These are phyloP conservation scores for Cettia cetti DNA, from an alignment of 2,113 vertebrate genomes.

Conservation along the genomic window DNA sequence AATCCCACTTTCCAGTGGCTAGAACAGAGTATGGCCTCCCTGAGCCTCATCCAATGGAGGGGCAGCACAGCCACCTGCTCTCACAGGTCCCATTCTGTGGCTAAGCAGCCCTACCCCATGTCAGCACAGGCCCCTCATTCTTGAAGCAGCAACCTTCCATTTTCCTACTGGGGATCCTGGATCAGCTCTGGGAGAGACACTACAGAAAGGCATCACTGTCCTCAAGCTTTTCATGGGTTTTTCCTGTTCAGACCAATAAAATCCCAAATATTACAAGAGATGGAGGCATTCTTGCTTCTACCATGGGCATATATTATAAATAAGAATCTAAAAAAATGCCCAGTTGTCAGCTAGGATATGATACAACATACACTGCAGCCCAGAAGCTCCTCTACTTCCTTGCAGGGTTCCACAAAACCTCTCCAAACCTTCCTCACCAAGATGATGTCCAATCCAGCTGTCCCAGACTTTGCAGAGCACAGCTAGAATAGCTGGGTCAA, in stretches of 20 bases:
- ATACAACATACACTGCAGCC: neutral
- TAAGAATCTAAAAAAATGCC: neutral
- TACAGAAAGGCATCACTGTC: neutral
- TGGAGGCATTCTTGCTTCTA: neutral
- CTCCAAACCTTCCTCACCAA: neutral
- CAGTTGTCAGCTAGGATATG: neutral
- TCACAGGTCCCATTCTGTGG: neutral
- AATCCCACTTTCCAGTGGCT: neutral
- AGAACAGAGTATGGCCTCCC: rapidly evolving
- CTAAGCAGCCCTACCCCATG: rapidly evolving
- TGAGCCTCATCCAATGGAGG: rapidly evolving
- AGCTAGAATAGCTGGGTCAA: neutral
- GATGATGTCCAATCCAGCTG: rapidly evolving
- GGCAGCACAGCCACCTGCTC: neutral
- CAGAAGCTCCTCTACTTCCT: neutral
- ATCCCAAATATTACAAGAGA: neutral
- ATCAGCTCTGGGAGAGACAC: neutral
- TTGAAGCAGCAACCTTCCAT: neutral
- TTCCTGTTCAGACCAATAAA: neutral
- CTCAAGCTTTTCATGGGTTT: neutral
- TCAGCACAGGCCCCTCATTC: neutral
- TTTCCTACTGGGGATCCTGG: neutral
- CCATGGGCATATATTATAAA: neutral
- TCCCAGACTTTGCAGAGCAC: rapidly evolving
- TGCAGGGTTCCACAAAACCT: neutral